Evolutionary conservation across 2,797 vertebrate species (phyloP).

Genomic region (Paramormyrops hopkinsi): DNA sequence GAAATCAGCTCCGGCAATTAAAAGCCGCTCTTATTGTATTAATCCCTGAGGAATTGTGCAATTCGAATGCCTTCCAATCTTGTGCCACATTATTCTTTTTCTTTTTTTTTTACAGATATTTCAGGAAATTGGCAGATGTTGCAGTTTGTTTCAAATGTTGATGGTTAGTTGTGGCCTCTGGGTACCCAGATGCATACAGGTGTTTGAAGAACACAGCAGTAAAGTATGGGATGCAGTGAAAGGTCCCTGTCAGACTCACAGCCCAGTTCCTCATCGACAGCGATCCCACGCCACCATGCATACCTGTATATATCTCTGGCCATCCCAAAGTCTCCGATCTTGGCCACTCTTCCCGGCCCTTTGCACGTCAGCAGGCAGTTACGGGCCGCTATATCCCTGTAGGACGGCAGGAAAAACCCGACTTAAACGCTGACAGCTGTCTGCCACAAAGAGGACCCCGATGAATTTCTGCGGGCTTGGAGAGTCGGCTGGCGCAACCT

Average conservation of each 20-base stretch:
- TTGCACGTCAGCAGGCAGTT: slow-evolving; percentile 95
- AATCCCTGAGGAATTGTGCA: slow-evolving; percentile 31
- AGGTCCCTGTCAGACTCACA: background rate
- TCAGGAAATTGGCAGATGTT: background rate
- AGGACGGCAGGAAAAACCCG: slow-evolving; percentile 12
- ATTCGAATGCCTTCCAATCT: background rate
- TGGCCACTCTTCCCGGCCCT: slow-evolving; percentile 83
- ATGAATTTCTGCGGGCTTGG: background rate
- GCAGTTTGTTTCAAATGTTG: background rate
- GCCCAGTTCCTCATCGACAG: background rate
- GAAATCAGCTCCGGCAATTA: slow-evolving; percentile 57
- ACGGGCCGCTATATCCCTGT: slow-evolving; percentile 93
- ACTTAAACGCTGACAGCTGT: background rate
- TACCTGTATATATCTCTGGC: slow-evolving; percentile 98
- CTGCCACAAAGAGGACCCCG: background rate
- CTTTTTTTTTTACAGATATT: background rate
- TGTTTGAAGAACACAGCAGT: background rate
- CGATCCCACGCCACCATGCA: background rate
- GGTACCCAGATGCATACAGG: background rate
- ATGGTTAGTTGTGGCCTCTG: background rate
- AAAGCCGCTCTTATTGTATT: slow-evolving; percentile 38
- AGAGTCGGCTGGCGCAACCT: background rate
- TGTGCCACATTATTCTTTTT: background rate
- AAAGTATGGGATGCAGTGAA: background rate
- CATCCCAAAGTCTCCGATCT: slow-evolving; percentile 99